A percentile compares a stretch with the other conserved stretches of the same genome.
These are phyloP conservation scores for Chrysodeixis includens DNA, from an alignment of 2,888 invertebrate genomes.

Conservation along the genomic window DNA sequence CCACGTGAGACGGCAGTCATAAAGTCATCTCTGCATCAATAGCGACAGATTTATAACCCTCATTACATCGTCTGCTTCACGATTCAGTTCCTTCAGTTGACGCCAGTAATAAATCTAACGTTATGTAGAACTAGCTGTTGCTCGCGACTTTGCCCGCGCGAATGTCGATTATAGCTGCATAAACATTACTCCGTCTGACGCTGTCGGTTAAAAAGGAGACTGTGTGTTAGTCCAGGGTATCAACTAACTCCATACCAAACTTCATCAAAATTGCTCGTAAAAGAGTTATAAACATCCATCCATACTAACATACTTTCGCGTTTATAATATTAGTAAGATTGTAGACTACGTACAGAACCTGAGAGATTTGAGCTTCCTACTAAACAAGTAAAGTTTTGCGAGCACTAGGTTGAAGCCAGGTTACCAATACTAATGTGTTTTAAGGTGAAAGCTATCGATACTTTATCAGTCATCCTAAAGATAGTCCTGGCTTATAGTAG, in stretches of 20 bases:
- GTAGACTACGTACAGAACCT: too few relatives aligned
- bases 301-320: too few relatives aligned
- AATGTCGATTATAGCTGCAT: too few relatives aligned
- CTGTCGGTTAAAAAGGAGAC: too few relatives aligned
- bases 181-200: too few relatives aligned
- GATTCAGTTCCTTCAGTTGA: conserved; percentile 18
- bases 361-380: not conserved
- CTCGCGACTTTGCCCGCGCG: too few relatives aligned
- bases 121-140: too few relatives aligned
- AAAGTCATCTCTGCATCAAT: conserved; percentile 39
- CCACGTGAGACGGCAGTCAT: conserved; percentile 36
- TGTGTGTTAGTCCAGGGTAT: too few relatives aligned
- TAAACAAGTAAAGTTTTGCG: not conserved
- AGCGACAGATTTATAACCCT: conserved; percentile 29
- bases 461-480: not conserved
- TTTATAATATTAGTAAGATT: too few relatives aligned
- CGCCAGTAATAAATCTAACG: conserved; percentile 17
- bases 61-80: conserved; percentile 12
- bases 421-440: not conserved
- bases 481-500: not conserved
- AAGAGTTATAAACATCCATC: too few relatives aligned
- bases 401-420: not conserved
- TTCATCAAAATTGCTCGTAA: too few relatives aligned
- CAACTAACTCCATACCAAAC: too few relatives aligned
- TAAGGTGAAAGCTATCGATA: not conserved